Percentiles rank a stretch among this genome's conserved stretches.
Evolutionary conservation across 2,888 invertebrate genomes (phyloP).

Genomic region (Polietes domitor): DNA sequence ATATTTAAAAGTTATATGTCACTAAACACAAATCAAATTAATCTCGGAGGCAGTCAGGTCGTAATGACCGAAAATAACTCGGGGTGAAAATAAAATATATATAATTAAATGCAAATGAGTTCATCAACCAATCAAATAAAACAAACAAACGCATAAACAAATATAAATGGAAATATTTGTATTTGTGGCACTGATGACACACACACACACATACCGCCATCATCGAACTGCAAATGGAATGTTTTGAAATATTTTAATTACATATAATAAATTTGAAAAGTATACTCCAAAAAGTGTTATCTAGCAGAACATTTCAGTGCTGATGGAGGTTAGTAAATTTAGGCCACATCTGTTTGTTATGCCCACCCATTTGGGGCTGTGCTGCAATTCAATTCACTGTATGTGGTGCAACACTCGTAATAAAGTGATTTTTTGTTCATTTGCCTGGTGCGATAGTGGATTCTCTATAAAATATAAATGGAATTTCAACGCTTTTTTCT

Average conservation of each 20-base stretch:
- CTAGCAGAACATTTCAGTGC: background rate
- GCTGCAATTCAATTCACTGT: background rate
- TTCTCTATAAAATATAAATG: background rate
- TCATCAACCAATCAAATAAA: background rate
- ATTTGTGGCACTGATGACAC: background rate
- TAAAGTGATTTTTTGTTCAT: background rate
- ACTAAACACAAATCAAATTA: constrained; percentile 53
- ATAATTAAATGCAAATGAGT: background rate
- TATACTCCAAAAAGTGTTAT: background rate
- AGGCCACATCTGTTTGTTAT: background rate
- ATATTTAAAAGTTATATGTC: background rate
- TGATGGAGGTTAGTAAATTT: background rate
- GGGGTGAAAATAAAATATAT: background rate
- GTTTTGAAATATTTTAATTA: background rate
- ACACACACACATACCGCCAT: too few relatives aligned
- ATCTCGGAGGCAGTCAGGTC: constrained; percentile 26
- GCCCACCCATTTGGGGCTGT: background rate
- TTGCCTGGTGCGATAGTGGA: background rate
- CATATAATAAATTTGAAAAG: background rate
- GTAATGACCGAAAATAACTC: background rate
- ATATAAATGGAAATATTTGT: too few relatives aligned
- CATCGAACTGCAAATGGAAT: background rate
- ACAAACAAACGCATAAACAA: background rate
- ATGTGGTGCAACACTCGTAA: background rate
- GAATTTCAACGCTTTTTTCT: background rate